Base-by-base conservation (phyloP, 2,113 vertebrate genomes). In the Hystrix brachyura region DNA sequence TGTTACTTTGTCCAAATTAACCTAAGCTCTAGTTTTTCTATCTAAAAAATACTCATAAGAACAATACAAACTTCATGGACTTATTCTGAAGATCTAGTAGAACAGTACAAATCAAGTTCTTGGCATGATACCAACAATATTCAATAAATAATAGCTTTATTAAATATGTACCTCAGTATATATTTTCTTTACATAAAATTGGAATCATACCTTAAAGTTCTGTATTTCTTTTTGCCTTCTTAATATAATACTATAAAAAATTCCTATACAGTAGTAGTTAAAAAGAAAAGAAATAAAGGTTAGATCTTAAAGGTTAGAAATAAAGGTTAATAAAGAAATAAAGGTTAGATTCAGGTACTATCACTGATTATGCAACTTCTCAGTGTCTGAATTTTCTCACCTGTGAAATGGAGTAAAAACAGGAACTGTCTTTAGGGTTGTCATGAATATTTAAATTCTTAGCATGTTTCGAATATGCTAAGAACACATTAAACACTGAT, bases 221-320 rank as follows among this genome's bases (percentile, higher is more conserved):
- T 78, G 46, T 60, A 81, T 46, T 90, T 93, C 5, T 87, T 84
- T 95, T 82, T 32, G 53, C 11, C 27, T 48, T 69, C 19, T 93
- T 87, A 48, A 81, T 64, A 55, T n/a, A n/a, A 82, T 48, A 46
- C n/a, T 95, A 74, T 71, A 71, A 80, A 91, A 48, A 87, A 72
- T 80, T 90, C 32, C 48, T 83, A 71, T 57, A 19, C 13, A 87
- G 57, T 84, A 4, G 23, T 51, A 89, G 53, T 78, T 91, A 72
- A n/a, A 89, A 80, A 12, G n/a, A 88, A 76, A n/a, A 84, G 80
- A 94, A 88, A 67, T 51, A 14, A 83, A 88, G 95, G 46, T 57
- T 53, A 65, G 7, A 80, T 69, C 53, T 53, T 7, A 21, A 78
- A 38, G 38, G 38, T 38, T 38, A 84, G 80, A 94, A 88, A 67